phyloP scores from a whole-genome alignment of 2,113 vertebrate species.

The Salvator merianae region DNA sequence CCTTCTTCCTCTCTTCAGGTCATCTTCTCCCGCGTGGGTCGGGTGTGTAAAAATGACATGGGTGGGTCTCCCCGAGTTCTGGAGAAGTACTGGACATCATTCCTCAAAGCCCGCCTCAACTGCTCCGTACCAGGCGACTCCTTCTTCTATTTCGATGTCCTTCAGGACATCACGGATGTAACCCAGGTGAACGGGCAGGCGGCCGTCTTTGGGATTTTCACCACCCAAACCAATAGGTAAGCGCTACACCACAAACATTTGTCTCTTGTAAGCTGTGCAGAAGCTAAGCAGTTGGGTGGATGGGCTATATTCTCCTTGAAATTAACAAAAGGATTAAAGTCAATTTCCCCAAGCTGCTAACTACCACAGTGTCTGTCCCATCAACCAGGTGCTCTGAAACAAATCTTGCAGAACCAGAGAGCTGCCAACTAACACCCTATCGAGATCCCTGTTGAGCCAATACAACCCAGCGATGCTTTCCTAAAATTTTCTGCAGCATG shows the following conservation, averaged over 20 bases:
- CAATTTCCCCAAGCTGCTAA: background rate
- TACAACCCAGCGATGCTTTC: too few species aligned
- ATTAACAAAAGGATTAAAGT: background rate
- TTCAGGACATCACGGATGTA: constrained; percentile 86
- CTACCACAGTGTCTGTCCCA: background rate
- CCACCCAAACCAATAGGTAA: constrained; percentile 93
- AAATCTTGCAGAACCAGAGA: background rate
- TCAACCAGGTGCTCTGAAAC: background rate
- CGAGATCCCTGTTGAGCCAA: too few species aligned
- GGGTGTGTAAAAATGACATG: constrained; percentile 94
- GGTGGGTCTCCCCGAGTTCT: constrained; percentile 91
- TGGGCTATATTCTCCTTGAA: too few species aligned
- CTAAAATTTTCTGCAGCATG: too few species aligned
- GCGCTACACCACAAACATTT: too few species aligned
- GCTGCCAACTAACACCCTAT: background rate
- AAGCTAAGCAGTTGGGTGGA: background rate
- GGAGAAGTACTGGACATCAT: constrained; percentile 95
- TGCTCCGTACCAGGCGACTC: constrained; percentile 91
- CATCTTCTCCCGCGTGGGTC: constrained; percentile 90
- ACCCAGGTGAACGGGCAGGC: constrained; percentile 82
- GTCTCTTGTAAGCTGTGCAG: background rate
- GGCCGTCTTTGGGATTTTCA: constrained; percentile 88
- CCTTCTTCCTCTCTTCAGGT: constrained; percentile 74
- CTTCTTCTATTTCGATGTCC: constrained; percentile 92
- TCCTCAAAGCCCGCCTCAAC: constrained; percentile 93